Evolutionary conservation across 2,888 invertebrate genomes (phyloP).

Genomic region (Tipula vernalis): DNA sequence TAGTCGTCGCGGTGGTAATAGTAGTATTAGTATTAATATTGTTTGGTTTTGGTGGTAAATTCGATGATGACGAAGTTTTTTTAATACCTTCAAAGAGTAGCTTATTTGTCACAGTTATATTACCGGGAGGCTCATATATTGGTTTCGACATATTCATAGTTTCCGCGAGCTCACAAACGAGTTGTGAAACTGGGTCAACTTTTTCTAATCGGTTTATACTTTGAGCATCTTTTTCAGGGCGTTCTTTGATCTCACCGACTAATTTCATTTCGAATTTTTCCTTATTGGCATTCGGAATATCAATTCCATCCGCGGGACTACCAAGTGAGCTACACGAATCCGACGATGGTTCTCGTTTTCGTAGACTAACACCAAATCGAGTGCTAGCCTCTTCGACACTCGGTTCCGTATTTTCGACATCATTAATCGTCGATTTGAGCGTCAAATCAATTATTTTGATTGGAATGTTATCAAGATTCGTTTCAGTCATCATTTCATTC

Average conservation of each 20-base stretch:
- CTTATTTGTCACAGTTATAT: conserved; percentile 19
- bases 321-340: conserved; percentile 43
- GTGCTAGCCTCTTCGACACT: conserved; percentile 61
- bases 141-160: conserved; percentile 52
- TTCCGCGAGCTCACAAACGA: conserved; percentile 75
- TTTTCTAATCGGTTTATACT: conserved; percentile 24
- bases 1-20: conserved; percentile 17
- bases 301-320: conserved; percentile 32
- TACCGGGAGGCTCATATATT: conserved; percentile 21
- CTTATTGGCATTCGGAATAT: conserved; percentile 41
- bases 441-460: conserved; percentile 18
- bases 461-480: conserved; percentile 19
- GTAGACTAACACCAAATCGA: conserved; percentile 54
- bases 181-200: conserved; percentile 64
- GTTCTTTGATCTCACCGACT: conserved; percentile 73
- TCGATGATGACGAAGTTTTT: conserved; percentile 17
- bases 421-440: conserved; percentile 28
- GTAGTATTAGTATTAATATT: conserved; percentile 13
- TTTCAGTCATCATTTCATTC: conserved; percentile 28
- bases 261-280: conserved; percentile 71
- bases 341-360: conserved; percentile 50
- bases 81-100: conserved; percentile 23
- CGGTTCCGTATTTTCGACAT: conserved; percentile 50
- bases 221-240: conserved; percentile 52
- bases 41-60: conserved; percentile 19